Conservation (phyloP, 2,888 invertebrate species). For the Polydrusus tereticollis region DNA sequence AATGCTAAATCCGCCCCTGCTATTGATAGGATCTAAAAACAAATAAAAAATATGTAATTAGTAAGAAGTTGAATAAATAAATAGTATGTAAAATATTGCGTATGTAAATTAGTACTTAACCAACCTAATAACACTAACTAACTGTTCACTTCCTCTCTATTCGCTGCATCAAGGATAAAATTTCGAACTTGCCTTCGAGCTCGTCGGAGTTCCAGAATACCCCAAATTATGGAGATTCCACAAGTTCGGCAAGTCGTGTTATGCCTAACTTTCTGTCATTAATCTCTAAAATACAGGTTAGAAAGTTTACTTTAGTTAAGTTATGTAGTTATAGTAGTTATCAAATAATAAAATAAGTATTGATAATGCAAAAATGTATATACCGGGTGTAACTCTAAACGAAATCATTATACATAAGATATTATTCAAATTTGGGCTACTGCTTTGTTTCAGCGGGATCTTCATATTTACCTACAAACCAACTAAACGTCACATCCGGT, state of each 20-base stretch:
- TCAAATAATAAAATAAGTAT: background rate
- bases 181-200: constrained; percentile 63
- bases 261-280: constrained; percentile 80
- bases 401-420: no score
- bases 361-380: background rate
- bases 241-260: constrained; percentile 70
- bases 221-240: constrained; percentile 64
- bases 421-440: no score
- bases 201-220: constrained; percentile 63
- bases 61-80: background rate
- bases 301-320: constrained; percentile 56
- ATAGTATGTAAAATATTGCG: background rate
- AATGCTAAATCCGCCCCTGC: no score
- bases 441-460: no score
- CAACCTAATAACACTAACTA: constrained; percentile 23
- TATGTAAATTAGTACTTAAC: background rate
- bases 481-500: no score
- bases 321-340: constrained; percentile 9
- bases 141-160: constrained; percentile 24
- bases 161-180: constrained; percentile 62
- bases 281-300: constrained; percentile 81
- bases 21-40: no score
- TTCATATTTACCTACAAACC: no score
- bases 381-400: background rate
- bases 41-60: background rate